phyloP scores from a whole-genome alignment of 1,140 invertebrate genomes.

The Parapsyche elsis region DNA sequence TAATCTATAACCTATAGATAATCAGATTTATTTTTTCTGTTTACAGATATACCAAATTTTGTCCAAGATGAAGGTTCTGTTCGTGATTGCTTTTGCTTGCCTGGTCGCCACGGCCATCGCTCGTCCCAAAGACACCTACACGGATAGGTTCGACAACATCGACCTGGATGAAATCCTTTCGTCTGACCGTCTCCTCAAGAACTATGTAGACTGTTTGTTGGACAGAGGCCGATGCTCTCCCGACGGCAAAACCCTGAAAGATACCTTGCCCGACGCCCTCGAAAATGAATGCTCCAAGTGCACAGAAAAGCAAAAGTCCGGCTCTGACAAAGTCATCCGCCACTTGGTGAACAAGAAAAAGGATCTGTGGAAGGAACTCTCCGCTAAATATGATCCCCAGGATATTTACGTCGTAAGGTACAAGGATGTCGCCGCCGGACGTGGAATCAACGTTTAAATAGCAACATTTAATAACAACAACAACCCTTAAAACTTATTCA shows the following conservation, averaged over 20 bases:
- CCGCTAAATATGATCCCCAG: conserved; percentile 74
- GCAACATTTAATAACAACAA: background rate
- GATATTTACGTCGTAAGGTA: conserved; percentile 71
- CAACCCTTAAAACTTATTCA: background rate
- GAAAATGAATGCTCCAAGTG: conserved; percentile 76
- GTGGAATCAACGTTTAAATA: conserved; percentile 34
- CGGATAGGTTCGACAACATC: conserved; percentile 79
- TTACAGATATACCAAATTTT: conserved; percentile 22
- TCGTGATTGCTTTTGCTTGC: conserved; percentile 58
- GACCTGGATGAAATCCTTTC: conserved; percentile 78
- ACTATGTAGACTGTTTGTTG: conserved; percentile 78
- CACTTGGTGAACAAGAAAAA: conserved; percentile 71
- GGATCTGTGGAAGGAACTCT: conserved; percentile 71
- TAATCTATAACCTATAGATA: too few species aligned
- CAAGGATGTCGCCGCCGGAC: conserved; percentile 63
- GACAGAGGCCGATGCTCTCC: conserved; percentile 77
- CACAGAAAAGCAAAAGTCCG: conserved; percentile 70
- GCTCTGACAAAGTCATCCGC: conserved; percentile 71
- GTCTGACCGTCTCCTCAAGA: conserved; percentile 76
- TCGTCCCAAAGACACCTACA: conserved; percentile 71
- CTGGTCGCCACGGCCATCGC: conserved; percentile 60
- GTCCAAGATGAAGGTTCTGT: conserved; percentile 60
- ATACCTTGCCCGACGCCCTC: conserved; percentile 75
- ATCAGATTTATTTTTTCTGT: background rate
- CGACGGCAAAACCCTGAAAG: conserved; percentile 77